A percentile compares a stretch with the other conserved stretches of the same genome.
These are phyloP conservation scores for Ailuropoda melanoleuca DNA, from an alignment of 2,113 vertebrate species.

Conservation along the genomic window DNA sequence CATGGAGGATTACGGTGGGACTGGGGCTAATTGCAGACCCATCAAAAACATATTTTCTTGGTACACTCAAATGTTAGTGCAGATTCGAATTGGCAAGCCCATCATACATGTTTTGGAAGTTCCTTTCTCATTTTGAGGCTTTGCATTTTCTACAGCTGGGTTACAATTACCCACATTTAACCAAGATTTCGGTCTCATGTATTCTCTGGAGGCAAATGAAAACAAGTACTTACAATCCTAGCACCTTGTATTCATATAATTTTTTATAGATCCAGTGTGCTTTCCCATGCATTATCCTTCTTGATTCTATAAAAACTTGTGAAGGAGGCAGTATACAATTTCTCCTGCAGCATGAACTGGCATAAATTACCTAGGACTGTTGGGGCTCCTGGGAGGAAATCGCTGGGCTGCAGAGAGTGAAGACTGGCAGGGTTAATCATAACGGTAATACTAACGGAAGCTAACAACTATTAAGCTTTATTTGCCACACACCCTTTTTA, in stretches of 20 bases:
- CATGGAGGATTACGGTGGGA: not conserved
- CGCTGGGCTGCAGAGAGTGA: not conserved
- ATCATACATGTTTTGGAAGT: not conserved
- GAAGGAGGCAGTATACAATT: not conserved
- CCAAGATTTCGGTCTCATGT: not conserved
- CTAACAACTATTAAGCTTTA: not conserved
- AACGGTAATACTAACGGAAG: not conserved
- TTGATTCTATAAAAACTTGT: not conserved
- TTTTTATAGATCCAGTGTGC: not conserved
- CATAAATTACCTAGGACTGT: not conserved
- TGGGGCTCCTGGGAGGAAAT: not conserved
- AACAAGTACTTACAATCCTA: not conserved
- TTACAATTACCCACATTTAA: not conserved
- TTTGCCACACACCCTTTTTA: not conserved
- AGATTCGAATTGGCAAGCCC: not conserved
- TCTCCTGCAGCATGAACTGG: not conserved
- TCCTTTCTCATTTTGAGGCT: not conserved
- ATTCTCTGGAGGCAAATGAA: not conserved
- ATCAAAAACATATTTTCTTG: not conserved
- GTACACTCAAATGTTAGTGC: not conserved
- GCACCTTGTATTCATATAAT: not conserved
- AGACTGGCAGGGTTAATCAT: not conserved
- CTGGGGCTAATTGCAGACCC: not conserved
- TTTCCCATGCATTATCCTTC: not conserved
- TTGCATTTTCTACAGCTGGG: not conserved